Evolutionary conservation across 2,113 vertebrate species (phyloP).

Genomic region (Platichthys flesus): DNA sequence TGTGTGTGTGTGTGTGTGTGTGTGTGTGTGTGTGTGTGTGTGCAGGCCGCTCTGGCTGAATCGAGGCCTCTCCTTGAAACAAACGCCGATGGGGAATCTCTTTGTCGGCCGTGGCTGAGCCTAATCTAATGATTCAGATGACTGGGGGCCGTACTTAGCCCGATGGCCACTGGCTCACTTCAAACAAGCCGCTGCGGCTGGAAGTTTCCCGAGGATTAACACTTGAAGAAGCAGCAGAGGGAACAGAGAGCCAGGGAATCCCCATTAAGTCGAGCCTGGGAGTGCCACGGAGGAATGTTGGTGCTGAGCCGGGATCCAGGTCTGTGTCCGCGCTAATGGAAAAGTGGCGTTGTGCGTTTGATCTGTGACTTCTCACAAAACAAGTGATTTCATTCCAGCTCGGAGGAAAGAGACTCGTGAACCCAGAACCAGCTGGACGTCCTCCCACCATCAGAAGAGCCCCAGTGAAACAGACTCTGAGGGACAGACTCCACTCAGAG

Average conservation of each 20-base stretch:
- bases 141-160: conserved; percentile 71
- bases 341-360: conserved; percentile 34
- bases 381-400: too few species aligned
- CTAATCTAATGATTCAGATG: conserved; percentile 78
- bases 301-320: too few species aligned
- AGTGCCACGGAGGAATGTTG: conserved; percentile 62
- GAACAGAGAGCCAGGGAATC: conserved; percentile 53
- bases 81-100: conserved; percentile 63
- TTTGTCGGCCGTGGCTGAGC: conserved; percentile 70
- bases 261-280: conserved; percentile 62
- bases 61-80: conserved; percentile 62
- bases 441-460: too few species aligned
- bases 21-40: not conserved
- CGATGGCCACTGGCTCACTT: conserved; percentile 69
- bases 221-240: conserved; percentile 62
- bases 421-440: too few species aligned
- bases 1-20: not conserved
- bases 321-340: conserved; percentile 56
- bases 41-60: not conserved
- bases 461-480: too few species aligned
- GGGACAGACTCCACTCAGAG: too few species aligned
- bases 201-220: conserved; percentile 75
- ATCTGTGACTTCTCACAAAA: conserved; percentile 25
- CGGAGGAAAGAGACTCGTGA: too few species aligned
- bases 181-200: conserved; percentile 69